Evolutionary conservation across 1,140 invertebrate genomes (phyloP), one percentile per base, ranked within the genome.

Genomic region (Zaprionus gabonicus): DNA sequence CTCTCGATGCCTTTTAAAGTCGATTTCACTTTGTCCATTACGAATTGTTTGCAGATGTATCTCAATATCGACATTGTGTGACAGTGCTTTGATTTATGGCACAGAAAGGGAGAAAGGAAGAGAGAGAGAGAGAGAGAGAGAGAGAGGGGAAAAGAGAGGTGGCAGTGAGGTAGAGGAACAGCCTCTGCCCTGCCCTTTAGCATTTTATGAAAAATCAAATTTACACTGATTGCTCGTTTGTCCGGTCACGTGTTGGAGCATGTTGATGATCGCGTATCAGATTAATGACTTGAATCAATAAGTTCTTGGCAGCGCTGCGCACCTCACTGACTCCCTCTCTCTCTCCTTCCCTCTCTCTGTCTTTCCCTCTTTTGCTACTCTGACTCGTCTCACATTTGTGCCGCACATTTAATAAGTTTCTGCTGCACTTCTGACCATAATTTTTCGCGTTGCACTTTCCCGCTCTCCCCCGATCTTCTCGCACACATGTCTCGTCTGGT

Each of bases 21-120:
- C 23, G 59, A 59, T 71, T 69, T 51, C 60, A 63, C 78, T 75
- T 67, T 41, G 51, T 44, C 31, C 64, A 17, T 31, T 23, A 15
- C 17, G 23, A 70, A 53, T 66, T 49, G 25, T 28, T 51, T 68
- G 51, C 81, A 83, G 77, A 62, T 83, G 81, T 77, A 81, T 23
- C 68, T 81, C 51, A 75, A 80, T 81, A 84, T 83, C 81, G 81
- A 83, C 81, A 73, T 80, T 73, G 77, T 83, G 81, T 83, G 81
- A 81, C 72, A 73, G 64, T 44, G 55, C 64, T 80, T 76, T 83
- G 81, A 83, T 83, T 83, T 84, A 83, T 83, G 73, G 65, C 41
- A 60, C 59, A 56, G 31, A 0, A 25, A 44, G 20, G 13, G 34
- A 46, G 7, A 17, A 23, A 23, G 7, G 5, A 23, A 13, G 25